Evolutionary conservation across 92 coral and sea anemone species (phyloP).

Genomic region (Metridium senile): DNA sequence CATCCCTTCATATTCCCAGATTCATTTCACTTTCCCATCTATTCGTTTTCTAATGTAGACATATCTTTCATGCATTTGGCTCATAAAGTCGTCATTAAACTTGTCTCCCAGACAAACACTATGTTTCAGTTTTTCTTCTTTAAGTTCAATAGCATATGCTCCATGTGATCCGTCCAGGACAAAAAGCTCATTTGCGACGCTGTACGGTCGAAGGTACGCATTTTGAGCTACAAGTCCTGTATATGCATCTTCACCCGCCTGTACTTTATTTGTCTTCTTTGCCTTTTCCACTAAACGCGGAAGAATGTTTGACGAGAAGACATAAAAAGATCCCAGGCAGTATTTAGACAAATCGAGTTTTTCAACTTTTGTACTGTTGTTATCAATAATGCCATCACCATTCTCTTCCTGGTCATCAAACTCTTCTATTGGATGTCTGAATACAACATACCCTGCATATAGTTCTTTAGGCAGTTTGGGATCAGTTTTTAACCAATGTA

Average conservation of each 20-base stretch:
- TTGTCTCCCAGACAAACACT: constrained; percentile 38
- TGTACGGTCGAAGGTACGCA: constrained; percentile 23
- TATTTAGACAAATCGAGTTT: constrained; percentile 28
- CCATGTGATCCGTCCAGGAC: constrained; percentile 41
- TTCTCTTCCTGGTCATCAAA: neutral
- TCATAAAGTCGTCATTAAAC: constrained; percentile 2
- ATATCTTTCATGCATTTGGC: constrained; percentile 36
- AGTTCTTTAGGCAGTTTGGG: constrained; percentile 30
- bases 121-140: constrained; percentile 39
- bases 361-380: constrained; percentile 1
- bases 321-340: constrained; percentile 46
- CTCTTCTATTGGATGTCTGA: constrained; percentile 24
- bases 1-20: neutral
- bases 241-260: constrained; percentile 49
- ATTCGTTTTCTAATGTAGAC: constrained; percentile 35
- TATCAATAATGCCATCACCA: neutral
- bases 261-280: constrained; percentile 12
- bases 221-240: constrained; percentile 44
- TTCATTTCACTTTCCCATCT: constrained; percentile 30
- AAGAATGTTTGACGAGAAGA: constrained; percentile 38
- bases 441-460: constrained; percentile 44
- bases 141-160: constrained; percentile 25
- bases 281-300: constrained; percentile 19
- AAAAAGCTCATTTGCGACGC: constrained; percentile 34
- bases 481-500: constrained; percentile 39